Conservation (phyloP, 1,140 invertebrate species). For the Sinella curviseta region DNA sequence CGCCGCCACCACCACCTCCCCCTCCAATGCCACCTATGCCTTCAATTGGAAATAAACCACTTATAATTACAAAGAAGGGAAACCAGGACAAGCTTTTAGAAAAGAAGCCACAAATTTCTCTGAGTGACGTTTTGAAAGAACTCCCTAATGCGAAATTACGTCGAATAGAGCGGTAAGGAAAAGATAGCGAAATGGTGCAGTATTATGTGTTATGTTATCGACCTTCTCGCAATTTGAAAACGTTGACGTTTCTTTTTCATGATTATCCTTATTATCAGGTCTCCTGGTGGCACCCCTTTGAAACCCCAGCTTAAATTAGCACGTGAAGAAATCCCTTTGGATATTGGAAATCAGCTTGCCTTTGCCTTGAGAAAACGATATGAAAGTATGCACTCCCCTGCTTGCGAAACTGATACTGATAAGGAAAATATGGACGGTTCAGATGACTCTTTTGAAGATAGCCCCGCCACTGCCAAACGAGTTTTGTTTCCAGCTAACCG, state of each 20-base stretch:
- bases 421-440: constrained; percentile 4
- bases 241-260: too few species aligned
- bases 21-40: background rate
- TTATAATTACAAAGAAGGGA: constrained; percentile 24
- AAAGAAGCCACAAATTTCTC: background rate
- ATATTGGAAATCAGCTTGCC: background rate
- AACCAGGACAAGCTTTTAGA: background rate
- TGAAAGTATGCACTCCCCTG: constrained; percentile 38
- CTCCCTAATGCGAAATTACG: constrained; percentile 36
- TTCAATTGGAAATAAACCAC: background rate
- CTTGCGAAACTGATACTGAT: constrained; percentile 14
- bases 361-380: constrained; percentile 36
- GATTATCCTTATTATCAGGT: constrained; percentile 24
- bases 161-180: background rate
- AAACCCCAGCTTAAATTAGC: constrained; percentile 12
- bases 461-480: background rate
- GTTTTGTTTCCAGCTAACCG: background rate
- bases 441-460: constrained; percentile 34
- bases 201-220: background rate
- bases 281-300: constrained; percentile 42
- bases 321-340: background rate
- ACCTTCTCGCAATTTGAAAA: background rate
- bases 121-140: constrained; percentile 41
- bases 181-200: background rate
- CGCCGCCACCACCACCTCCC: background rate